These are phyloP conservation scores for Sardina pilchardus DNA, from an alignment of 2,113 vertebrate species.

Conservation along the genomic window DNA sequence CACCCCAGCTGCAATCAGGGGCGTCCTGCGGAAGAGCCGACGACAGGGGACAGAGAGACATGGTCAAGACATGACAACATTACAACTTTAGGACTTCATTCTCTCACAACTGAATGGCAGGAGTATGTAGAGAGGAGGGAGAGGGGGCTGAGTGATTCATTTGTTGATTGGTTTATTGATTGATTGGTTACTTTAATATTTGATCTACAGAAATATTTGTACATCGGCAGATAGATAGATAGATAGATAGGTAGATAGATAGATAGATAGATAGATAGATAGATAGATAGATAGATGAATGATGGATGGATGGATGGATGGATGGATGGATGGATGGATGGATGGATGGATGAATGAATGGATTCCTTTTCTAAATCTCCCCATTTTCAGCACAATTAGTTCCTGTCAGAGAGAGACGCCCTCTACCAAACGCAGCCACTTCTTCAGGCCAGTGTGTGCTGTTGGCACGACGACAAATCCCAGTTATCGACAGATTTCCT, in stretches of 20 bases:
- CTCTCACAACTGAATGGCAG: background rate
- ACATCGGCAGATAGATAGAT: background rate
- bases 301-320: background rate
- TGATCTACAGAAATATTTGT: background rate
- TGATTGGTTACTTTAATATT: no score
- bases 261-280: background rate
- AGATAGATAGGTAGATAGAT: conserved; percentile 32
- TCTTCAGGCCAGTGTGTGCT: background rate
- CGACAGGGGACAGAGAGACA: conserved; percentile 48
- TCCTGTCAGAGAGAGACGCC: background rate
- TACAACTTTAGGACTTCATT: no score
- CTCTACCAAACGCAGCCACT: background rate
- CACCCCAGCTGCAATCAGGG: conserved; percentile 90
- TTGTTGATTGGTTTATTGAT: no score
- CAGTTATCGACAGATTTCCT: background rate
- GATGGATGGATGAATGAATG: background rate
- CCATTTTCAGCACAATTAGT: background rate
- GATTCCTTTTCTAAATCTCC: background rate
- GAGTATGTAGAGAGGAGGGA: no score
- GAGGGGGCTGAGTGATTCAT: no score
- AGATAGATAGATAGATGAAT: no score
- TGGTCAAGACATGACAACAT: no score
- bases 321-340: background rate
- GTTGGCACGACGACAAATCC: background rate
- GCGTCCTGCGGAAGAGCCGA: conserved; percentile 75